Evolutionary conservation across 2,888 invertebrate species (phyloP).

Genomic region (Aleiodes testaceus): DNA sequence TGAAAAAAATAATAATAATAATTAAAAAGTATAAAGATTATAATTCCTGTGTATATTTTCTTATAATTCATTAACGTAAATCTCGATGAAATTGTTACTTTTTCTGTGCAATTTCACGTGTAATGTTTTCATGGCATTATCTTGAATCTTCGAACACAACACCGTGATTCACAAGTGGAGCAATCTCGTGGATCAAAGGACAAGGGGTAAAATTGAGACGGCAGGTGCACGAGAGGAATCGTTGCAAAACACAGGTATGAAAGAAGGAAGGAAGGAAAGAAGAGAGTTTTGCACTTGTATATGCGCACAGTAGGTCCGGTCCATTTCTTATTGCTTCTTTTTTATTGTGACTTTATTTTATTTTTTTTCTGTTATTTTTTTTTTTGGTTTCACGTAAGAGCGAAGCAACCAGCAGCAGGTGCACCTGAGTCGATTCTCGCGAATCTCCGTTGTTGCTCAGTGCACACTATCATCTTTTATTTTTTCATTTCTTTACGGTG

Average conservation of each 20-base stretch:
- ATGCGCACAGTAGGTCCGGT: constrained; percentile 7
- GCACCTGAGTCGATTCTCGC: constrained; percentile 52
- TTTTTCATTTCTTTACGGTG: constrained; percentile 49
- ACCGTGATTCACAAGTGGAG: constrained; percentile 26
- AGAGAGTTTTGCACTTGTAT: constrained; percentile 32
- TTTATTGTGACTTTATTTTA: no score
- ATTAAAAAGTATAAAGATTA: constrained; percentile 53
- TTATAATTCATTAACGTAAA: background rate
- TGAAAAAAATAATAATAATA: constrained; percentile 59
- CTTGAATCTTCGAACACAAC: constrained; percentile 17
- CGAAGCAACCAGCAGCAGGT: constrained; percentile 53
- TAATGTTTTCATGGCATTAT: constrained; percentile 27
- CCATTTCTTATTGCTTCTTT: background rate
- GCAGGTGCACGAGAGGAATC: constrained; percentile 58
- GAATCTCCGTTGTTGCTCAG: constrained; percentile 43
- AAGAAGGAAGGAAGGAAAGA: background rate
- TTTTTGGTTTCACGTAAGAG: background rate
- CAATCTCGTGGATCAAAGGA: constrained; percentile 38
- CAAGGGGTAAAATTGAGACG: constrained; percentile 55
- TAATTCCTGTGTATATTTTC: constrained; percentile 24
- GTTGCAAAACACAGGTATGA: constrained; percentile 19
- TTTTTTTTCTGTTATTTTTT: background rate
- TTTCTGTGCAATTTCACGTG: constrained; percentile 16
- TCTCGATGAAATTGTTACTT: background rate
- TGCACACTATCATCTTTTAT: constrained; percentile 32